These are phyloP conservation scores for Epinephelus malabaricus DNA, from an alignment of 2,797 vertebrate species.

Conservation along the genomic window DNA sequence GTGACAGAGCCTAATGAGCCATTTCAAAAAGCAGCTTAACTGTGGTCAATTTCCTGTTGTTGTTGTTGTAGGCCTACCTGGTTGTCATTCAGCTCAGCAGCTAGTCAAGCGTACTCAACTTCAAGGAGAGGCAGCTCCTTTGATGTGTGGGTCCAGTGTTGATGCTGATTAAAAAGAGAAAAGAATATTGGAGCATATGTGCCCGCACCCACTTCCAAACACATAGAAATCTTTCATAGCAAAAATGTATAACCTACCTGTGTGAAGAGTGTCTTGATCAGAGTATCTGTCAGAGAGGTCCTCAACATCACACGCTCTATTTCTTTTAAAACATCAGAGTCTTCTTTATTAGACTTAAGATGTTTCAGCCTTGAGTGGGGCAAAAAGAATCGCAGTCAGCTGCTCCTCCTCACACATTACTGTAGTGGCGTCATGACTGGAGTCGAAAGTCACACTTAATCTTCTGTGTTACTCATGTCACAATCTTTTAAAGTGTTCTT, in stretches of 20 bases:
- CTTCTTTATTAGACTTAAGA: conserved; percentile 53
- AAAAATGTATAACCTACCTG: conserved; percentile 37
- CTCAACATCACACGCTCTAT: conserved; percentile 34
- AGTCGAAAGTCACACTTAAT: conserved; percentile 51
- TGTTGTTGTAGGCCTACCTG: conserved; percentile 59
- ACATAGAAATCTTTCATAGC: conserved; percentile 26
- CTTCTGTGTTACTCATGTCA: conserved; percentile 24
- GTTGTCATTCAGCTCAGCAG: conserved; percentile 65
- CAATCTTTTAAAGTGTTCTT: conserved; percentile 10
- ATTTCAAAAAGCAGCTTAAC: conserved; percentile 61
- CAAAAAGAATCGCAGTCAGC: conserved; percentile 40
- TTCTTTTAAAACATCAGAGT: conserved; percentile 46
- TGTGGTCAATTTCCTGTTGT: conserved; percentile 63
- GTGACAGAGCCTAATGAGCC: conserved; percentile 59
- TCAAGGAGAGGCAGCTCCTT: conserved; percentile 61
- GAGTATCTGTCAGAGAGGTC: conserved; percentile 40
- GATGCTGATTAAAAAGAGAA: conserved; percentile 67
- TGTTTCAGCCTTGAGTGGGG: conserved; percentile 44
- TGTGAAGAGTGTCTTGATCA: conserved; percentile 51
- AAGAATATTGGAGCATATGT: conserved; percentile 47
- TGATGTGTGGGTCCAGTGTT: conserved; percentile 60
- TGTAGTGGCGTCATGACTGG: conserved; percentile 29
- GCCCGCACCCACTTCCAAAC: conserved; percentile 25
- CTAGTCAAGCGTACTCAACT: conserved; percentile 61
- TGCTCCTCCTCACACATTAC: conserved; percentile 43